phyloP scores from a whole-genome alignment of 30 jellyfish, hydroid and myxozoan genomes.

The Nemopilema nomurai region DNA sequence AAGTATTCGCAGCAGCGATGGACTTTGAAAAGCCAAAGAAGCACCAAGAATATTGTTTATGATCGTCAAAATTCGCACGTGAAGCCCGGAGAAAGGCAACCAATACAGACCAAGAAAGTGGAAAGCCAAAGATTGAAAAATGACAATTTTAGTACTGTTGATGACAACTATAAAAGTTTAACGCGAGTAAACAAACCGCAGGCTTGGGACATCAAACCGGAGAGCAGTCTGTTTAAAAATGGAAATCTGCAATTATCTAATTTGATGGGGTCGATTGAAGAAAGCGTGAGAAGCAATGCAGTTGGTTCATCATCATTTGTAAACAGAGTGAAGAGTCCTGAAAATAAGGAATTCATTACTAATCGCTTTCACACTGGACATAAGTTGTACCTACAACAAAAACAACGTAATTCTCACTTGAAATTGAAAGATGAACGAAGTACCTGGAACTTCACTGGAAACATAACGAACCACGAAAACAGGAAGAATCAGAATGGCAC shows the following conservation, averaged over 20 bases:
- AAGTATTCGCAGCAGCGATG: not conserved
- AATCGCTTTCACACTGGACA: not conserved
- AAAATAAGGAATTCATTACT: not conserved
- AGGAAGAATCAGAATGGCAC: not conserved
- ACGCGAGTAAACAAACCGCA: not conserved
- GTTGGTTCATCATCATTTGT: conserved; percentile 34
- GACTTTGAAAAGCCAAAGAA: not conserved
- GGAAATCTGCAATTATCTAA: not conserved
- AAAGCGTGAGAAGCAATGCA: conserved; percentile 47
- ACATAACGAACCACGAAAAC: too few species aligned
- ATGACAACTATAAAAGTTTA: conserved; percentile 35
- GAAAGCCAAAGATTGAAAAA: conserved; percentile 50
- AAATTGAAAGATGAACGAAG: too few species aligned
- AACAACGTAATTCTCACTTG: too few species aligned
- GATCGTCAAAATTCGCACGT: conserved; percentile 10
- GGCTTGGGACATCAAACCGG: not conserved
- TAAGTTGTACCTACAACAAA: too few species aligned
- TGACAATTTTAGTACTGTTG: conserved; percentile 59
- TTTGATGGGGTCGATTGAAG: conserved; percentile 60
- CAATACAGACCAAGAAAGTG: not conserved
- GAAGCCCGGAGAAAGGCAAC: not conserved
- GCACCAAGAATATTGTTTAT: not conserved
- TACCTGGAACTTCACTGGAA: too few species aligned
- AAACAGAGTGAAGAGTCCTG: not conserved
- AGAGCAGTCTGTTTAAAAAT: not conserved